These are phyloP conservation scores for Sylvicola fuscatus DNA, from an alignment of 2,888 invertebrate species.

Conservation along the genomic window DNA sequence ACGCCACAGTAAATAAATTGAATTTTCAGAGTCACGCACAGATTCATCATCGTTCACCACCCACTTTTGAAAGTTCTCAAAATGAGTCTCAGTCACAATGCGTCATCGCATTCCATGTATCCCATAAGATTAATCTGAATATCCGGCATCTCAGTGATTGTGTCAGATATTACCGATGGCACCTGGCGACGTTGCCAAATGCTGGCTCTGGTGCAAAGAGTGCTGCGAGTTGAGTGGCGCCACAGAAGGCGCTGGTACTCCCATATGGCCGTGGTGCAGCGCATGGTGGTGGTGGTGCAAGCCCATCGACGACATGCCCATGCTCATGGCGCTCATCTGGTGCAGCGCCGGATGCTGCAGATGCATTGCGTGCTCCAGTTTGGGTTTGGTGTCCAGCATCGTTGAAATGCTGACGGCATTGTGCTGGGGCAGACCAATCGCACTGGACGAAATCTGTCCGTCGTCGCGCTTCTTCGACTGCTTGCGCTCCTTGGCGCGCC, in stretches of 20 bases:
- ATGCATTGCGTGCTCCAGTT: constrained; percentile 22
- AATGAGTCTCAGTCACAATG: too few relatives aligned
- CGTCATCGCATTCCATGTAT: too few relatives aligned
- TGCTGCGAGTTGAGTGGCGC: constrained; percentile 14
- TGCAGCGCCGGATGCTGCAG: constrained; percentile 16
- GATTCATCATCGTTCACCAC: too few relatives aligned
- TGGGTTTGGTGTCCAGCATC: constrained; percentile 22
- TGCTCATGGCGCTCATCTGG: constrained; percentile 22
- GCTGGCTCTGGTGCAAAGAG: constrained; percentile 16
- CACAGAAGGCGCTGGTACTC: constrained; percentile 14
- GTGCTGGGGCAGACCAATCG: background rate
- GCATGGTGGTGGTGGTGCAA: constrained; percentile 28
- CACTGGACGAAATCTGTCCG: constrained; percentile 11
- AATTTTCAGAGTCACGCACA: too few relatives aligned
- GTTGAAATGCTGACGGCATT: constrained; percentile 15
- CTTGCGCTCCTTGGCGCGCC: constrained; percentile 84
- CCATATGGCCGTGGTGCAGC: constrained; percentile 13
- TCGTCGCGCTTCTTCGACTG: constrained; percentile 71
- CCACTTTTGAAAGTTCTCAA: too few relatives aligned
- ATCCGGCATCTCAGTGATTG: too few relatives aligned
- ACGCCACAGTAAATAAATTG: too few relatives aligned
- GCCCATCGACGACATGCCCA: constrained; percentile 23
- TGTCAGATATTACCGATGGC: too few relatives aligned
- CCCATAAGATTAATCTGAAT: too few relatives aligned
- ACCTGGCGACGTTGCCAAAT: too few relatives aligned